Evolutionary conservation across 1,140 invertebrate species (phyloP), one percentile per base, ranked within the genome.

Genomic region (Condylostylus longicornis): DNA sequence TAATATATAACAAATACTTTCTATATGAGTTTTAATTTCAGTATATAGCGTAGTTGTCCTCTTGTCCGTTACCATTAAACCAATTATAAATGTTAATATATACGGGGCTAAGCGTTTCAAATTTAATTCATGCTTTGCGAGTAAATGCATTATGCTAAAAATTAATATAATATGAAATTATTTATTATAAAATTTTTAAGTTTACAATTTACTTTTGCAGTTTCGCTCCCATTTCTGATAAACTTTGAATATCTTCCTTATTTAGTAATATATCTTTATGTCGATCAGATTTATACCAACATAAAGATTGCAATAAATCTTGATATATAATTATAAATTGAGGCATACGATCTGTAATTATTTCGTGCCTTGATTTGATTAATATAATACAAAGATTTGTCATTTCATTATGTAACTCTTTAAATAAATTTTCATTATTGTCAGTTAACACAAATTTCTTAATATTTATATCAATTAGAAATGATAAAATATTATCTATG

Each of bases 71-170:
- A 59, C 53, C 53, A 60, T 59, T 12, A 54, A 42, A 15, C 51
- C 50, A 5, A 60, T 59, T 25, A 50, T 45, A 17, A 53, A 59
- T 21, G 50, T 53, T 10, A 60, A 44, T 8, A 59, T 37, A 34
- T 59, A 60, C 7, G 57, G 57, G 1, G 54, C 54, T 6, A 60
- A 47, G 37, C 56, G 50, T 35, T 60, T 59, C 3, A 60, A 37
- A 37, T 53, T 48, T 29, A 55, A 15, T 3, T 47, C 43, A 34
- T 54, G 53, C 0, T 40, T 48, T 1, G 35, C 36, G 0, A 51
- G 35, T 36, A 55, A 40, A 13, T 44, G 46, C 42, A 59, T 52
- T 7, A 59, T 31, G 3, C 50, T 38, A 28, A 7, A 14, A 5
- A 23, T 5, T n/a, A 5, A 13, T 8, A 17, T 13, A 4, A 20